phyloP scores from a whole-genome alignment of 2,113 vertebrate species.

The Dolichotis patagonum region DNA sequence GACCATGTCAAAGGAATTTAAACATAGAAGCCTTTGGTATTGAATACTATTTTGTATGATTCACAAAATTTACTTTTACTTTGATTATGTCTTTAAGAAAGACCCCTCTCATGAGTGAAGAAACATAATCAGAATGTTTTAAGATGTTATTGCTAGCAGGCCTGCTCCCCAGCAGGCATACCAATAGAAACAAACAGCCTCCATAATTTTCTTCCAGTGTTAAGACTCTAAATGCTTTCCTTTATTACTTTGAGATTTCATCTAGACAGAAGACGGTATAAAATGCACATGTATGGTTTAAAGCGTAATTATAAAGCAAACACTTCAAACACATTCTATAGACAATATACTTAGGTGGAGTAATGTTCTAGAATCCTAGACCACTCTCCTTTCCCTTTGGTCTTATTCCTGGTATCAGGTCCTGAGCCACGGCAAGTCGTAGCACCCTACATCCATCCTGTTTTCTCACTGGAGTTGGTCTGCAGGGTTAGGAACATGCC shows the following conservation, averaged over 20 bases:
- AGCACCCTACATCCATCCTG: no score
- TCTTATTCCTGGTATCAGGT: neutral
- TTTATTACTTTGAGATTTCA: neutral
- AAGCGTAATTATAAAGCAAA: neutral
- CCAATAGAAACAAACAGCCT: neutral
- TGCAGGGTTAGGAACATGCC: neutral
- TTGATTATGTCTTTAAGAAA: conserved; percentile 37
- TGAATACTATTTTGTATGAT: neutral
- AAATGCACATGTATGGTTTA: neutral
- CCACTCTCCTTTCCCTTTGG: neutral
- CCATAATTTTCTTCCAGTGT: neutral
- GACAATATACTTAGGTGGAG: neutral
- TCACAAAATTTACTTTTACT: neutral
- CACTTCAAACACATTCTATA: neutral
- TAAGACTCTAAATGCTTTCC: neutral
- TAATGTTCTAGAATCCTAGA: neutral
- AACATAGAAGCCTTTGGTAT: neutral
- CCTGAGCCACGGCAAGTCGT: neutral
- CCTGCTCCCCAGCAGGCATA: neutral
- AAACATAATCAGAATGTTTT: neutral
- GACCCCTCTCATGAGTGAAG: neutral
- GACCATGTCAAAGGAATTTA: neutral
- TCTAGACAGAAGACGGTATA: neutral
- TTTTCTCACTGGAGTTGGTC: neutral
- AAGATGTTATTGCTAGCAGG: neutral